phyloP scores from a whole-genome alignment of 2,797 vertebrate genomes.

The Remorina albescens region DNA sequence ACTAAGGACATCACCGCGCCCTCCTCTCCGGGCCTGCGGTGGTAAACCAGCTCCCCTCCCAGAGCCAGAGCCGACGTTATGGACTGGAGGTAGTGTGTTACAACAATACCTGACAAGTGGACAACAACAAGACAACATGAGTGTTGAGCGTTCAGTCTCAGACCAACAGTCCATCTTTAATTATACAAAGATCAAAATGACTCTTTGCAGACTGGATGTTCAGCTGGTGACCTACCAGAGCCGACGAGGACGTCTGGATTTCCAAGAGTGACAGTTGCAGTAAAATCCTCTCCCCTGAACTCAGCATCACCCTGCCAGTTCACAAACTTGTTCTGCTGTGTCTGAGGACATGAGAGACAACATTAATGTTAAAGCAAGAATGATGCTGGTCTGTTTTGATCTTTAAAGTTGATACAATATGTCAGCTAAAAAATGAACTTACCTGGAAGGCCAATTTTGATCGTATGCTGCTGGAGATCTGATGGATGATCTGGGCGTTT shows the following conservation, averaged over 20 bases:
- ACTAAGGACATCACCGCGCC: conserved; percentile 89
- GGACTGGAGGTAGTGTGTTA: conserved; percentile 93
- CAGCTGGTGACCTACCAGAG: conserved; percentile 84
- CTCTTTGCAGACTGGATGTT: not conserved
- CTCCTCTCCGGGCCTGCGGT: conserved; percentile 90
- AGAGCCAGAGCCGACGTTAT: conserved; percentile 89
- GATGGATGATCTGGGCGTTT: conserved; percentile 93
- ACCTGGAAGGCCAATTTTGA: conserved; percentile 93
- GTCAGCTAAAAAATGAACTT: no score
- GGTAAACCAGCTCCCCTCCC: conserved; percentile 93
- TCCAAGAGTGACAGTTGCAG: conserved; percentile 88
- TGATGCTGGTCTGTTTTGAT: no score
- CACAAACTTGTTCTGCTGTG: conserved; percentile 92
- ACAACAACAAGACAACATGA: not conserved
- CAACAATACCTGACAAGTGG: conserved; percentile 84
- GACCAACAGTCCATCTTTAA: no score
- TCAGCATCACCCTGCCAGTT: conserved; percentile 94
- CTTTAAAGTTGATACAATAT: not conserved
- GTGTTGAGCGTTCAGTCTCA: not conserved
- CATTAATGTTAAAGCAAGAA: not conserved
- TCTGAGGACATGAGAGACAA: conserved; percentile 77
- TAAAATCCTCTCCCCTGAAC: conserved; percentile 90
- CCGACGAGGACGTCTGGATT: conserved; percentile 92
- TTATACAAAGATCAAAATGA: no score
- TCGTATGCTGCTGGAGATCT: conserved; percentile 83